Evolutionary conservation across 2,888 invertebrate genomes (phyloP), one percentile per base, ranked within the genome.

Genomic region (Schrankia costaestrigalis): DNA sequence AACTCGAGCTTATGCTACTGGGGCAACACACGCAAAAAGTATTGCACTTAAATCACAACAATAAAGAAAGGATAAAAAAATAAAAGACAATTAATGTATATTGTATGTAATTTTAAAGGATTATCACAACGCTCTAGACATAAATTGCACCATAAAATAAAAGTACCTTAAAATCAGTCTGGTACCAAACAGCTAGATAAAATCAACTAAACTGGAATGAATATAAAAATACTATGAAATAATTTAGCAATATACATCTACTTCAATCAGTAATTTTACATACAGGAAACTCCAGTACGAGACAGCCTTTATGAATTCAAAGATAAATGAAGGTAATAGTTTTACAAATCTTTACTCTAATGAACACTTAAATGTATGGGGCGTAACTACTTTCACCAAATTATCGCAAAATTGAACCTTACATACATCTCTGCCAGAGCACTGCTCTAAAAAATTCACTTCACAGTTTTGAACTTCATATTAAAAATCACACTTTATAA

Each of bases 111-210:
- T 84, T 82, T 79, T 80, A 87, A 87, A 86, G 83, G 82, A 84
- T 86, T 87, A 87, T 87, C 87, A 87, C 87, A 87, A 87, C 85
- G 85, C 84, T 85, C 85, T 86, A 86, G 78, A 87, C 78, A 82
- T 83, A 84, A 84, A 87, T 87, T 87, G 87, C 87, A 87, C 86
- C 86, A 83, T 84, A 81, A 86, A 84, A 85, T 76, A 83, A 87
- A 85, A 78, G 87, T 86, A 87, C 86, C 86, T 71, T 78, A 74
- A 87, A 87, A 87, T 87, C 86, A 86, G 86, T 86, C 87, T 86
- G 86, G 86, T 87, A 86, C 86, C 78, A 77, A 84, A 79, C 76
- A 78, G 78, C 78, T 82, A 81, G 71, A 70, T 66, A 74, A 76
- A 76, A 78, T 62, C 68, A 80, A 82, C 74, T 69, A 71, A 73